These are phyloP conservation scores for Syrrhaptes paradoxus DNA, from an alignment of 2,113 vertebrate species.

Conservation along the genomic window DNA sequence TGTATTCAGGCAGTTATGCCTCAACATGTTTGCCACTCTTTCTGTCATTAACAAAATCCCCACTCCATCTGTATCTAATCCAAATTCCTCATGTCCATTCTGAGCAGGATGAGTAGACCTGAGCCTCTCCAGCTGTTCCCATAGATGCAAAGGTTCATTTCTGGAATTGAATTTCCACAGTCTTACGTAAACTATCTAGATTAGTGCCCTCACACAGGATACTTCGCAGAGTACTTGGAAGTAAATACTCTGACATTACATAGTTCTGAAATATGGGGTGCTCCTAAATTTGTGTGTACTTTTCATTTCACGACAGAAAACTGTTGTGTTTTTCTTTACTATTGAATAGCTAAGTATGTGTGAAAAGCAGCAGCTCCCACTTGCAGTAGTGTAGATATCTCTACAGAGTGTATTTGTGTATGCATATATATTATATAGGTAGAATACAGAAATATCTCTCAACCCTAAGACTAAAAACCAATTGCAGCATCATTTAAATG, in stretches of 20 bases:
- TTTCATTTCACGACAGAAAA: slow-evolving; percentile 20
- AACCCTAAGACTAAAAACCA: not conserved
- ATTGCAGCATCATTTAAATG: not conserved
- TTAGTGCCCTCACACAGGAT: not conserved
- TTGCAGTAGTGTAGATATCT: not conserved
- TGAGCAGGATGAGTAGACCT: slow-evolving; percentile 39
- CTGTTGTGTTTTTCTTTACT: not conserved
- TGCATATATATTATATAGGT: not conserved
- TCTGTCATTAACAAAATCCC: slow-evolving; percentile 57
- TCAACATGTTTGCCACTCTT: slow-evolving; percentile 45
- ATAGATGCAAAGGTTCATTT: not conserved
- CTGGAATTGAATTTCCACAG: slow-evolving; percentile 4
- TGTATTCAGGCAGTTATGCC: slow-evolving; percentile 16
- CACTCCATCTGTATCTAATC: slow-evolving; percentile 65
- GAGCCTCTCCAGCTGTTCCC: slow-evolving; percentile 60
- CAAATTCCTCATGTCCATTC: slow-evolving; percentile 46
- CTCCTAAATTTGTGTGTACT: not conserved
- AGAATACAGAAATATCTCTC: not conserved
- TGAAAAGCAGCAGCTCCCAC: not conserved
- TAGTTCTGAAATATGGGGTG: not conserved
- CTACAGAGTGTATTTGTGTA: not conserved
- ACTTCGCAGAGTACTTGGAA: not conserved
- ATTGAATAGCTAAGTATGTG: not conserved
- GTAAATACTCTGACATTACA: not conserved
- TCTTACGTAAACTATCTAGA: not conserved